Evolutionary conservation across 2,113 vertebrate species (phyloP).

Genomic region (Oncorhynchus tshawytscha): DNA sequence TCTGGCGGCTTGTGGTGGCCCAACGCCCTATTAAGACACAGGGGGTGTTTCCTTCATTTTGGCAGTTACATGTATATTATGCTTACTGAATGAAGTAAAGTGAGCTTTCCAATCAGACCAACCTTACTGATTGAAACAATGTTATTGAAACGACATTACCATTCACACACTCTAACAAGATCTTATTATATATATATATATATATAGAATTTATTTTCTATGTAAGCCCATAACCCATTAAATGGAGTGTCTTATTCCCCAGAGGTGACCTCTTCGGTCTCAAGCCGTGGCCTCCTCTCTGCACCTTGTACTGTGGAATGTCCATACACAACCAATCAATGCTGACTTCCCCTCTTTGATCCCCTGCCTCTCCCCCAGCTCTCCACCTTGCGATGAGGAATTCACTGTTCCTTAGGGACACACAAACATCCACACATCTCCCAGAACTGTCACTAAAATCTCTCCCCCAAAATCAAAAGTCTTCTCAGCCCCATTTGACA

Average conservation of each 20-base stretch:
- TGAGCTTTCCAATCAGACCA: too few species aligned
- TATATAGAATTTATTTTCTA: too few species aligned
- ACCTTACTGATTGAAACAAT: too few species aligned
- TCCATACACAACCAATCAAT: slow-evolving; percentile 49
- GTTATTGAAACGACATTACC: slow-evolving; percentile 15
- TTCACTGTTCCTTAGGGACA: slow-evolving; percentile 53
- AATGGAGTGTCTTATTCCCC: slow-evolving; percentile 16
- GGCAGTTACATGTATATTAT: too few species aligned
- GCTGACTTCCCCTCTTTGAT: background rate
- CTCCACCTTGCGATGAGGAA: slow-evolving; percentile 66
- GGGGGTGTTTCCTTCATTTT: too few species aligned
- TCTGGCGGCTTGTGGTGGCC: too few species aligned
- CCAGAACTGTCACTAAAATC: slow-evolving; percentile 31
- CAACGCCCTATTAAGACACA: too few species aligned
- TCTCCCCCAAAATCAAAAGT: slow-evolving; percentile 19
- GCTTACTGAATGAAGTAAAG: too few species aligned
- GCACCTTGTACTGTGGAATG: slow-evolving; percentile 72
- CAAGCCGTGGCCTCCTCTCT: slow-evolving; percentile 15
- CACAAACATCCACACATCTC: background rate
- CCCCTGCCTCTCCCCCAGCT: slow-evolving; percentile 34
- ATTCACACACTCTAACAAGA: slow-evolving; percentile 31
- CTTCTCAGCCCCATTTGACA: slow-evolving; percentile 1
- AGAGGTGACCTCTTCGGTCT: slow-evolving; percentile 25
- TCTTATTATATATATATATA: background rate
- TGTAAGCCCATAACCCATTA: background rate